Evolutionary conservation across 2,888 invertebrate genomes (phyloP), one percentile per base, ranked within the genome.

Genomic region (Frankliniella fusca): DNA sequence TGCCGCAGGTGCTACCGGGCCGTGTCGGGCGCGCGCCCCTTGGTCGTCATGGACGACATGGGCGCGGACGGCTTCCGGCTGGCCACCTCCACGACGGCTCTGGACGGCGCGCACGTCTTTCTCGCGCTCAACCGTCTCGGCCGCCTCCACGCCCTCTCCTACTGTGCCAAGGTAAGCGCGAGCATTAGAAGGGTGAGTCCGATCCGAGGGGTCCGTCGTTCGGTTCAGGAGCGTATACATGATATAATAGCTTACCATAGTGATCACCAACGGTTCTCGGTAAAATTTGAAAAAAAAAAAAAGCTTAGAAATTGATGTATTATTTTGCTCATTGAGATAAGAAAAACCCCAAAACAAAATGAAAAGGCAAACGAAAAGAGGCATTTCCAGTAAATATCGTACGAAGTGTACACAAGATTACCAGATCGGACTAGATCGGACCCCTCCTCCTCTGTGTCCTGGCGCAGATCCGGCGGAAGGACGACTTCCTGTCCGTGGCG

Each of bases 81-180:
- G 15, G 76, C 83, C 0, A 80, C 83, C 28, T 70, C 82, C 12
- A 83, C 83, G n/a, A 12, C 82, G 10, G 84, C 85, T 76, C 80
- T 86, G 12, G 85, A 85, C 81, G 82, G 82, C 50, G 83, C 84
- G 3, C 85, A 86, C 81, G 61, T 84, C 12, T n/a, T 80, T 38
- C 81, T 85, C 23, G 83, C 84, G 3, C 18, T 86, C 61, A 82
- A 84, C 49, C 84, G 82, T 18, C 80, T 86, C 12, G 86, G 84
- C 11, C 76, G 84, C 20, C 85, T 85, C 70, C 86, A 86, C 80
- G 85, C 85, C 0, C 82, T 85, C 7, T 84, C 85, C 5, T 86
- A 86, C 83, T 83, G 76, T 15, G 70, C 82, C 49, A 85, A 85
- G 65, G 70, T 76, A 27, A 61, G 61, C 7, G 7, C 61, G 15